A percentile compares a stretch with the other conserved stretches of the same genome.
phyloP scores from a whole-genome alignment of 1,140 invertebrate species.

The Acyrthosiphon pisum region DNA sequence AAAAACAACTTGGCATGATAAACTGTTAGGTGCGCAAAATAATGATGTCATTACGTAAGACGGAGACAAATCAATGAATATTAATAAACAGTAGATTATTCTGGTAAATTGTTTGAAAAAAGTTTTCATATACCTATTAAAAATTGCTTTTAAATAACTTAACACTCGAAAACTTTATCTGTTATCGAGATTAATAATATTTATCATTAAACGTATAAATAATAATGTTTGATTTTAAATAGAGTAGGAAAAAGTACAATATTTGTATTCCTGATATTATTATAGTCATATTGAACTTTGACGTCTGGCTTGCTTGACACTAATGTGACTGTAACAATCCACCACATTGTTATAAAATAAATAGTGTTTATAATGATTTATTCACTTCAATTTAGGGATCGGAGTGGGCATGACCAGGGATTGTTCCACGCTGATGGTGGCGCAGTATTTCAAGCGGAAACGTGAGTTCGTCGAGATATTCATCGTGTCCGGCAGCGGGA shows the following conservation, averaged over 20 bases:
- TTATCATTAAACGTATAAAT: neutral
- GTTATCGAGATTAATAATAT: neutral
- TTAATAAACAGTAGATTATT: neutral
- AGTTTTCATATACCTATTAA: too few species aligned
- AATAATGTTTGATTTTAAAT: neutral
- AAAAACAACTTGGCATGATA: neutral
- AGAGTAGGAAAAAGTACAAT: neutral
- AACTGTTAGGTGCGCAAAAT: neutral
- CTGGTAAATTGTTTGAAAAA: neutral
- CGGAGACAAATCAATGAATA: neutral
- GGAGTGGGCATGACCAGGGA: constrained; percentile 84
- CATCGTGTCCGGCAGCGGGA: constrained; percentile 82
- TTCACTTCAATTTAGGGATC: constrained; percentile 70
- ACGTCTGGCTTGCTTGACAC: neutral
- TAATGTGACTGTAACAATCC: neutral
- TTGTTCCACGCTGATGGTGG: constrained; percentile 88
- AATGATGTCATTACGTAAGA: neutral
- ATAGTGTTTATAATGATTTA: neutral
- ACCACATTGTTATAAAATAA: neutral
- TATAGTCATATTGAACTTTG: neutral
- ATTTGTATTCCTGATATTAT: neutral
- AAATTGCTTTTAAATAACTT: neutral
- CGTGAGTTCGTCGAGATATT: constrained; percentile 88
- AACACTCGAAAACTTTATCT: neutral
- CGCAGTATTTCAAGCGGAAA: constrained; percentile 86